Base-by-base conservation (phyloP, 2,888 invertebrate species). In the Oligia fasciuncula region DNA sequence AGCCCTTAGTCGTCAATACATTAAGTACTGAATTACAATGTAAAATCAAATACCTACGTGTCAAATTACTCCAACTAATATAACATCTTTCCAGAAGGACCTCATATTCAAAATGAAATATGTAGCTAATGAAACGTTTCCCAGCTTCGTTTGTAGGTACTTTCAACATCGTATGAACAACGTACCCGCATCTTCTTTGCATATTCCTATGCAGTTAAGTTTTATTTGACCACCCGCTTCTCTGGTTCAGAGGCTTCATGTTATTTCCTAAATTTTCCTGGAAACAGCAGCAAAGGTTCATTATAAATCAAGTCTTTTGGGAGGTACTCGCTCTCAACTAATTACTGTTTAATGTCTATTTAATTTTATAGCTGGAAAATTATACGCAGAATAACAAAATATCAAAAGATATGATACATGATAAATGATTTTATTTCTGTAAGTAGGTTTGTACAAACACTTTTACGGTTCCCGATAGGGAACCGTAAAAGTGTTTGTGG, bases 181-280 rank as follows among this genome's bases (percentile, higher is more conserved):
- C 19, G 46, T 29, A 17, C 85, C 86, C 84, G 86, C 73, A 76
- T 85, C 65, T n/a, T 71, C 78, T 85, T 81, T 84, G 23, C 62
- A 71, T 73, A 40, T 75, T 66, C 62, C n/a, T n/a, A 62, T 85
- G 62, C 85, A 85, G 66, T 72, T 14, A 81, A 85, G n/a, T 72
- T 76, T 76, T 76, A 79, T 82, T 76, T 85, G 79, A 76, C 57
- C 46, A 81, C 66, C 57, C 66, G 13, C 70, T 73, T 14, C 57
- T 49, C 43, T 43, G 43, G 67, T 46, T 6, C 40, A 65, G 19
- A 73, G 46, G 6, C 23, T 62, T 62, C 65, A 66, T 60, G 8
- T 65, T n/a, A n/a, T n/a, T n/a, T n/a, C n/a, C n/a, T n/a, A n/a
- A n/a, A n/a, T n/a, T n/a, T n/a, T n/a, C n/a, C n/a, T n/a, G n/a